phyloP scores from a whole-genome alignment of 2,113 vertebrate genomes.

The Choloepus hoffmanni region DNA sequence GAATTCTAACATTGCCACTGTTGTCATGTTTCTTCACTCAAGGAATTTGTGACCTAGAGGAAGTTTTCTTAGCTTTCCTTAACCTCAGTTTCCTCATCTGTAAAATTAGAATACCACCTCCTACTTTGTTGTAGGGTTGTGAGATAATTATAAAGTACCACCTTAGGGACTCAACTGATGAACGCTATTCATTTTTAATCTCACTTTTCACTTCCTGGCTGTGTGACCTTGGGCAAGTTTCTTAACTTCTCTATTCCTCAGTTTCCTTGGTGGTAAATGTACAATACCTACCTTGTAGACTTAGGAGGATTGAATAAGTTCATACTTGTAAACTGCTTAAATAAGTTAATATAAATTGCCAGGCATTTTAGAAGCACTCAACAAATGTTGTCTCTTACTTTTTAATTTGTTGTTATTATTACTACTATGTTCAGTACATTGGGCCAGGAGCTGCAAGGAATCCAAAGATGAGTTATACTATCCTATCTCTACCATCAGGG shows the following conservation, averaged over 20 bases:
- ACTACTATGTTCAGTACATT: background rate
- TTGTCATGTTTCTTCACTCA: background rate
- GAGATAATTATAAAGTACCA: constrained; percentile 35
- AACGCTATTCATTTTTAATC: constrained; percentile 2
- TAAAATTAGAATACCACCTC: constrained; percentile 46
- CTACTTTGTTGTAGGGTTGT: background rate
- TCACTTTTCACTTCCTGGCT: constrained; percentile 53
- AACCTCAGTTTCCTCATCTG: constrained; percentile 52
- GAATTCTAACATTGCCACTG: background rate
- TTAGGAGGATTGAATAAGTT: background rate
- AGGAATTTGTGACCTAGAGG: constrained; percentile 28
- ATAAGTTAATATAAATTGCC: background rate
- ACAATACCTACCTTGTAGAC: background rate
- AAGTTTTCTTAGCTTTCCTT: constrained; percentile 48
- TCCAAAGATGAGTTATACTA: constrained; percentile 45
- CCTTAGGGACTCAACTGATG: background rate
- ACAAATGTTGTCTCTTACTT: constrained; percentile 9
- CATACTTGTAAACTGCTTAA: background rate
- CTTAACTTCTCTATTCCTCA: constrained; percentile 30
- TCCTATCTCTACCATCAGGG: background rate
- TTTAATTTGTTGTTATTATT: background rate
- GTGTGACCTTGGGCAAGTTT: background rate
- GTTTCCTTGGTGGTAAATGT: constrained; percentile 20
- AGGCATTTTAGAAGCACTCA: background rate
- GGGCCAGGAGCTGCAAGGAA: constrained; percentile 21